Evolutionary conservation across 2,113 vertebrate genomes (phyloP), one percentile per base, ranked within the genome.

Genomic region (Illadopsis cleaveri): DNA sequence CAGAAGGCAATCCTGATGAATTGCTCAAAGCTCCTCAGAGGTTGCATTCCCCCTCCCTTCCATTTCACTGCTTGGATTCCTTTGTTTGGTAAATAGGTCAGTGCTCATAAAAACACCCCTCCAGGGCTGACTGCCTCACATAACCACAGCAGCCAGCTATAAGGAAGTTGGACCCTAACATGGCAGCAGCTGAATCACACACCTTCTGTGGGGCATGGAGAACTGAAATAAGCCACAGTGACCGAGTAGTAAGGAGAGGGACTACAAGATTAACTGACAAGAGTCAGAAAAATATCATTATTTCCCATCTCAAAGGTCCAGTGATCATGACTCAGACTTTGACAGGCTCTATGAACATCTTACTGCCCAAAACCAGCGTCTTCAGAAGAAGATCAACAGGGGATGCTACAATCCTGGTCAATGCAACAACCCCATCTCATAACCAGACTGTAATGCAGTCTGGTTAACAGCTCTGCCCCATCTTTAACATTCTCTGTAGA

Each of bases 21-120:
- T 22, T 57, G 31, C 58, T 78, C 56, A 57, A 68, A 84, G 89
- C 82, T 90, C 54, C 73, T 71, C 3, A 8, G 79, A 71, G 73
- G 45, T 51, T 73, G 66, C 10, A 35, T 64, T 91, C 58, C 86
- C 86, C 35, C 76, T 70, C 66, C 87, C 66, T 92, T 40, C 10
- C 3, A 2, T 89, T 91, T 82, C 62, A 65, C 64, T 21, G 4
- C 73, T 54, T 35, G 78, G 75, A 97, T 76, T 94, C 72, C 62
- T 90, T 79, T 93, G 93, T 94, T 89, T 87, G 37, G 68, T 93
- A 96, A 97, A 98, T 97, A 97, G 97, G 95, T 97, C 97, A 97
- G 54, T 33, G 69, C 88, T 94, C 72, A 95, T 81, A 94, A 96
- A 96, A 96, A 91, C 45, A 71, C 30, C 38, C 85, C 92, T 91